These are phyloP conservation scores for Echeneis naucrates DNA, from an alignment of 2,797 vertebrate species.

Conservation along the genomic window DNA sequence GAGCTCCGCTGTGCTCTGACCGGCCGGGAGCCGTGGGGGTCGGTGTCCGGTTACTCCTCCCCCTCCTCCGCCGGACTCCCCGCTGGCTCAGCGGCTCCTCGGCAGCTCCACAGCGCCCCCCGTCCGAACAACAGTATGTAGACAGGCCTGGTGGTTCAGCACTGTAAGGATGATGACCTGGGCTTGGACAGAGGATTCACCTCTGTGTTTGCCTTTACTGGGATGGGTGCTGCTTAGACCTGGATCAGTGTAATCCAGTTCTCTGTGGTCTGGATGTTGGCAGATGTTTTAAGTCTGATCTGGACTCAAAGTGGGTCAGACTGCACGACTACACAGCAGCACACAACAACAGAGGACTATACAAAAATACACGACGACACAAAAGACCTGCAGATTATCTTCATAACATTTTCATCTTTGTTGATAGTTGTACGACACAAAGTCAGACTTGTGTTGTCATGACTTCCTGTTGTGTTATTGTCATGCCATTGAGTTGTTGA, in stretches of 20 bases:
- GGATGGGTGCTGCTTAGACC: neutral
- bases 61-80: constrained; percentile 43
- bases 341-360: neutral
- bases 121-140: neutral
- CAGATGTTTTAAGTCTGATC: constrained; percentile 47
- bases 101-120: constrained; percentile 72
- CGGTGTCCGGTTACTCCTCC: constrained; percentile 72
- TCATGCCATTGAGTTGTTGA: too few species aligned
- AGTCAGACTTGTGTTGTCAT: too few species aligned
- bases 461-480: too few species aligned
- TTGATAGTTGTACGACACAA: too few species aligned
- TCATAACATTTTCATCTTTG: too few species aligned
- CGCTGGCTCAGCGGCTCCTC: constrained; percentile 67
- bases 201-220: too few species aligned
- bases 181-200: too few species aligned
- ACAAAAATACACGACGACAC: neutral
- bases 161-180: too few species aligned
- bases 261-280: too few species aligned
- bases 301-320: constrained; percentile 56
- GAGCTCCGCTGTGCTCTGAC: constrained; percentile 49
- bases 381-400: too few species aligned
- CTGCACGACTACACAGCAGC: neutral
- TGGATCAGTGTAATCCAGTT: constrained; percentile 37
- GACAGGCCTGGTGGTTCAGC: too few species aligned
- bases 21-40: constrained; percentile 39